Percentiles rank a stretch among this genome's conserved stretches.
Evolutionary conservation across 2,797 vertebrate species (phyloP).

Genomic region (Etheostoma nigrum): DNA sequence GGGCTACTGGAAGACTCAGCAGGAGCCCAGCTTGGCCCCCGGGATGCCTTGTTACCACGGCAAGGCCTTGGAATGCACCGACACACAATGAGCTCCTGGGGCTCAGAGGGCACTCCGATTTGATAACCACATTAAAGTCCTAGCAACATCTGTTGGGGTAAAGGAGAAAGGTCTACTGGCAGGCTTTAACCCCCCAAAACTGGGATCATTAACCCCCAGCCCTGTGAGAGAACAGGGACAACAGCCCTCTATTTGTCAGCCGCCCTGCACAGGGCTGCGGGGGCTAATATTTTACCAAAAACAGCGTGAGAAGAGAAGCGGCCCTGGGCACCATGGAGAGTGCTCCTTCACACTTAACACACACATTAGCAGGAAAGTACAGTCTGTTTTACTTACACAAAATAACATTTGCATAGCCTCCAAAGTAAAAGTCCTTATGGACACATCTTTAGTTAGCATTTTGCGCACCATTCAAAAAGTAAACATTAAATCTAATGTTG

Average conservation of each 20-base stretch:
- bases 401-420: conserved; percentile 55
- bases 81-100: conserved; percentile 90
- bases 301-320: conserved; percentile 93
- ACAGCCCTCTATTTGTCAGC: conserved; percentile 95
- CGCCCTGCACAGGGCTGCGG: conserved; percentile 83
- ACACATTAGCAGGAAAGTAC: conserved; percentile 74
- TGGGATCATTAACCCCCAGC: conserved; percentile 95
- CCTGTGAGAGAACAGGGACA: conserved; percentile 91
- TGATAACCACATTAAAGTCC: conserved; percentile 99
- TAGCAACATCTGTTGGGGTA: conserved; percentile 96
- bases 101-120: conserved; percentile 93
- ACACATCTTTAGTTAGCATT: conserved; percentile 1
- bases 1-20: conserved; percentile 85
- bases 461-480: not conserved
- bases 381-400: conserved; percentile 47
- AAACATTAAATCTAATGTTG: not conserved
- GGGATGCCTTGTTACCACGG: conserved; percentile 93
- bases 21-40: conserved; percentile 83
- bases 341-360: conserved; percentile 76
- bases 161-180: conserved; percentile 93
- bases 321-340: conserved; percentile 80
- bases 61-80: conserved; percentile 89
- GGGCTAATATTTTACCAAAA: conserved; percentile 93
- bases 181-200: conserved; percentile 95
- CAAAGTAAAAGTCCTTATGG: conserved; percentile 2